Percentiles rank a stretch among this genome's conserved stretches.
Evolutionary conservation across 2,888 invertebrate species (phyloP).

Genomic region (Protonemura montana): DNA sequence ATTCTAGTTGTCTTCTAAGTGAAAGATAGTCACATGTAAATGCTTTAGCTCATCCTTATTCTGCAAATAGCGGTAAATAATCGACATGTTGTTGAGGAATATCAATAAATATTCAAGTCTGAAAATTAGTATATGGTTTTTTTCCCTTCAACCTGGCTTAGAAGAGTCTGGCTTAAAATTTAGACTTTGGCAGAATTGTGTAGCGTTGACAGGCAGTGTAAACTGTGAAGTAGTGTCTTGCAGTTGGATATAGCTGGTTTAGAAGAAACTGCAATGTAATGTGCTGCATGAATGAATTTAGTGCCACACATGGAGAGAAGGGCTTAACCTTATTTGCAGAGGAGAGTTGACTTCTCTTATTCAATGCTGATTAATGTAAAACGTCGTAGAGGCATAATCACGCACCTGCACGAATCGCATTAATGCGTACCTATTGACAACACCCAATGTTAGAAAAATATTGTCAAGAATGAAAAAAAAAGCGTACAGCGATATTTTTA

Average conservation of each 20-base stretch:
- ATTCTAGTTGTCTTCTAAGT: background rate
- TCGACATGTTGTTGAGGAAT: background rate
- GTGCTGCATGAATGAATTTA: conserved; percentile 19
- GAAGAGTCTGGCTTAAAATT: too few relatives aligned
- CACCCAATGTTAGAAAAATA: conserved; percentile 13
- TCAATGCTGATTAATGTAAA: conserved; percentile 29
- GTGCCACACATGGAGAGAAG: conserved; percentile 7
- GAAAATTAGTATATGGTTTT: conserved; percentile 17
- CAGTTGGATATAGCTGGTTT: background rate
- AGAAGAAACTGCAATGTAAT: conserved; percentile 27
- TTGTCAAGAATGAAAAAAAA: background rate
- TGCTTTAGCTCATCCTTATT: background rate
- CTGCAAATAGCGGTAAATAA: conserved; percentile 19
- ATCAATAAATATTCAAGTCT: conserved; percentile 30
- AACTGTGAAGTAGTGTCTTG: background rate
- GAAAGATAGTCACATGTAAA: conserved; percentile 27
- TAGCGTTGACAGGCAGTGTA: conserved; percentile 17
- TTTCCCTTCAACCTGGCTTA: background rate
- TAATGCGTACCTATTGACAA: conserved; percentile 22
- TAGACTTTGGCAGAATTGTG: background rate
- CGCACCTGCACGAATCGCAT: conserved; percentile 14
- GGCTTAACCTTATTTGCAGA: conserved; percentile 15
- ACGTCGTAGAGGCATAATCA: background rate
- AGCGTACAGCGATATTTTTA: background rate
- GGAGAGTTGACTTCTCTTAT: background rate